These are phyloP conservation scores for Saccostrea echinata DNA, from an alignment of 1,140 invertebrate genomes.

Conservation along the genomic window DNA sequence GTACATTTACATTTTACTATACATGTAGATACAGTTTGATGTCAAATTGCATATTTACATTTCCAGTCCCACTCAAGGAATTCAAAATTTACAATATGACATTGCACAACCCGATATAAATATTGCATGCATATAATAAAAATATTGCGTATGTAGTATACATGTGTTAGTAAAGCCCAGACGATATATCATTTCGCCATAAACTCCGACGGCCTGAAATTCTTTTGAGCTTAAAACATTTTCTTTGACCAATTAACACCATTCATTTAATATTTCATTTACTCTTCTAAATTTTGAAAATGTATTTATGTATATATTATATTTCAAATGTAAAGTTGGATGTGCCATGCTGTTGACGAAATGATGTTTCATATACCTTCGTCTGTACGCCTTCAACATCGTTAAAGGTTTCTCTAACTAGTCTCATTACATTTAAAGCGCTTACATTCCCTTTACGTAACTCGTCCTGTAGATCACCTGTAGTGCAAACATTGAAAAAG, in stretches of 20 bases:
- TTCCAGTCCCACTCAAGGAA: too few species aligned
- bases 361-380: background rate
- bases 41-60: too few species aligned
- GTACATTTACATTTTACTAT: too few species aligned
- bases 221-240: background rate
- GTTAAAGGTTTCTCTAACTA: conserved; percentile 19
- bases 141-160: background rate
- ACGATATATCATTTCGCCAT: background rate
- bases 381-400: conserved; percentile 4
- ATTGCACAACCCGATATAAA: too few species aligned
- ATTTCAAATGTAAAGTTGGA: background rate
- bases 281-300: too few species aligned
- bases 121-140: too few species aligned
- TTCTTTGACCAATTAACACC: too few species aligned
- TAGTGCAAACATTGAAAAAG: background rate
- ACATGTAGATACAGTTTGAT: too few species aligned
- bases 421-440: conserved; percentile 11
- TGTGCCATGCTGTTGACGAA: background rate
- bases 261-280: too few species aligned
- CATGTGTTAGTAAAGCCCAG: background rate
- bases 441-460: conserved; percentile 19
- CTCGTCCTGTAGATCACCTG: conserved; percentile 7
- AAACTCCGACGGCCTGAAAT: background rate
- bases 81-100: too few species aligned
- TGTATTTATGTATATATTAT: background rate